Base-by-base conservation (phyloP, 2,888 invertebrate genomes). In the Sialis fuliginosa region DNA sequence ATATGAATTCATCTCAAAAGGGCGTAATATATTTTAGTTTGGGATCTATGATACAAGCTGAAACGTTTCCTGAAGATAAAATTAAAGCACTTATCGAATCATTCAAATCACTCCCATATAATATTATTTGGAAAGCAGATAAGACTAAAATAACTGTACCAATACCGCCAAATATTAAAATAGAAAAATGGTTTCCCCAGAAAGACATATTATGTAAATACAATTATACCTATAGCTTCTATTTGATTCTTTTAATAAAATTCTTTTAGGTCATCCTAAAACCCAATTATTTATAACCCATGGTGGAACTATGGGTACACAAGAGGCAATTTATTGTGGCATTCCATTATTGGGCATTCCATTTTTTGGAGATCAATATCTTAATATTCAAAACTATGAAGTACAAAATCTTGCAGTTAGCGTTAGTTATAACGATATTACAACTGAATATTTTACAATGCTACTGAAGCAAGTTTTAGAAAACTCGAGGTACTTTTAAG, bases 11-110 rank as follows among this genome's bases (percentile, higher is more conserved):
- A 30, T 52, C 55, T 13, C 42, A 51, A 39, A 53, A 58, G 13
- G 63, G 64, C 6, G 66, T 74, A 30, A 69, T 76, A 48, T 75
- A 71, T 56, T 71, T 75, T 63, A 72, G 72, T 51, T 71, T 75
- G 54, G 75, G 75, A 7, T 75, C 75, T 6, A 71, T 75, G 68
- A 63, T 76, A 1, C 60, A 67, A 22, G 70, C 71, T 34, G 73
- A 73, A 57, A 69, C 70, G 1, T 70, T 75, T 51, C 68, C 73
- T 1, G 59, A 58, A 35, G 62, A 66, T 12, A 68, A 62, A 51
- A 54, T 72, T 42, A 60, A 65, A 49, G 63, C 63, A 45, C 68
- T 76, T 52, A 67, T 74, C 52, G 59, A 62, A 31, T 72, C 67
- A 2, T 65, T 75, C 50, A 68, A 69, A 0, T 63, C 68, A 35